These are phyloP conservation scores for Falco peregrinus DNA, from an alignment of 2,797 vertebrate genomes.

Conservation along the genomic window DNA sequence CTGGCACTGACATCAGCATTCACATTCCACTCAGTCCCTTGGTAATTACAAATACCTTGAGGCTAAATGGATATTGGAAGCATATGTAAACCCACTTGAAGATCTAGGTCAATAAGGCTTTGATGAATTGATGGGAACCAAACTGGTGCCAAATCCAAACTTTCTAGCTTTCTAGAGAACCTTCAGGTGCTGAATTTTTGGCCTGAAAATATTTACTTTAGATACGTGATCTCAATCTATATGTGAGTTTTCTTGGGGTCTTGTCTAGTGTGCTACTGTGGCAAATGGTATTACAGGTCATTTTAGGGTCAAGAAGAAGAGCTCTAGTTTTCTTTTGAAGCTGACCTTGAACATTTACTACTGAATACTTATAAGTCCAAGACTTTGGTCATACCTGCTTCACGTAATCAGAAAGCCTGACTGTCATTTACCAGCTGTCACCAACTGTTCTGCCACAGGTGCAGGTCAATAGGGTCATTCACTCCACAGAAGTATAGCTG, in stretches of 20 bases:
- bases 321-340: neutral
- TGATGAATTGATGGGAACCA: constrained; percentile 12
- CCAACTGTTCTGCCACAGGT: neutral
- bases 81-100: constrained; percentile 25
- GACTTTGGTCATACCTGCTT: neutral
- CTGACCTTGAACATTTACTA: neutral
- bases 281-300: neutral
- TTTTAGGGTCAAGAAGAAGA: neutral
- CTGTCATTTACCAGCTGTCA: neutral
- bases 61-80: constrained; percentile 41
- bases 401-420: neutral
- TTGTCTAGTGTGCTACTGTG: neutral
- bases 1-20: neutral
- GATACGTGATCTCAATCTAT: neutral
- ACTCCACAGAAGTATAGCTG: neutral
- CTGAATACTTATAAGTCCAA: neutral
- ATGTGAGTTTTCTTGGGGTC: neutral
- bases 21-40: neutral
- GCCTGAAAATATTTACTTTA: constrained; percentile 15
- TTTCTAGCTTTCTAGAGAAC: constrained; percentile 10
- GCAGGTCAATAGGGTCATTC: neutral
- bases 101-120: neutral
- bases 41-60: constrained; percentile 41
- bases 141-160: constrained; percentile 9
- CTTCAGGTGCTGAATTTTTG: neutral